Percentiles rank a stretch among this genome's conserved stretches.
Evolutionary conservation across 2,888 invertebrate genomes (phyloP).

Genomic region (Drosophila kuntzei): DNA sequence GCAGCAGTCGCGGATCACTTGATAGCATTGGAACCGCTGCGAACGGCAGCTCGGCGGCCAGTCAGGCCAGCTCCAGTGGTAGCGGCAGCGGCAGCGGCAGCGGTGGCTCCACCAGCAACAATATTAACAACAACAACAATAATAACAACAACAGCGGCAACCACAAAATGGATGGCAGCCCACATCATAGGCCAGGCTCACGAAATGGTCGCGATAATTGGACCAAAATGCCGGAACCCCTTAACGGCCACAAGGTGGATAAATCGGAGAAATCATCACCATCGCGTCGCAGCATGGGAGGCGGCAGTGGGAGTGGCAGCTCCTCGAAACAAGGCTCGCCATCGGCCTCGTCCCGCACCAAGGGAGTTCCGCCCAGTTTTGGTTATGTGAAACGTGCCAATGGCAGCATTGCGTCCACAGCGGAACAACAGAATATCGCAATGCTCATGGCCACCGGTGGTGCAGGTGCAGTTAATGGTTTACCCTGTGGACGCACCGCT

Average conservation of each 20-base stretch:
- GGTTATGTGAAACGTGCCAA: conserved; percentile 93
- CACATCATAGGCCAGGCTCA: conserved; percentile 78
- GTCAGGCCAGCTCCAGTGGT: conserved; percentile 81
- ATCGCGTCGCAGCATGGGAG: conserved; percentile 84
- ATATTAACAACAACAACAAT: conserved; percentile 49
- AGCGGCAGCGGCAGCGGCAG: conserved; percentile 53
- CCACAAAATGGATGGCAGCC: conserved; percentile 69
- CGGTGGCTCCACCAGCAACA: conserved; percentile 52
- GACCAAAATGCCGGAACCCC: conserved; percentile 85
- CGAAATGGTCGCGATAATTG: conserved; percentile 84
- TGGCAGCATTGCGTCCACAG: conserved; percentile 86
- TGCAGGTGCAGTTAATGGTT: conserved; percentile 54
- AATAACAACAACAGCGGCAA: conserved; percentile 45
- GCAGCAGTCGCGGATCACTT: conserved; percentile 85
- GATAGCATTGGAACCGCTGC: conserved; percentile 85
- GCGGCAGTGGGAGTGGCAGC: conserved; percentile 82
- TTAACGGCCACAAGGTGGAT: conserved; percentile 83
- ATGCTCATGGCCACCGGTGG: conserved; percentile 76
- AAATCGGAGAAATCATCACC: conserved; percentile 85
- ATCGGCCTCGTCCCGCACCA: conserved; percentile 86
- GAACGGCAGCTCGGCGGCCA: conserved; percentile 82
- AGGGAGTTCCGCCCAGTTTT: conserved; percentile 93
- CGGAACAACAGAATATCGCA: conserved; percentile 84
- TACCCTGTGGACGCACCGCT: conserved; percentile 88
- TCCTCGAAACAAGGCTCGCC: conserved; percentile 82